Conservation (phyloP, 1,140 invertebrate genomes). For the Aphaenogaster floridana region DNA sequence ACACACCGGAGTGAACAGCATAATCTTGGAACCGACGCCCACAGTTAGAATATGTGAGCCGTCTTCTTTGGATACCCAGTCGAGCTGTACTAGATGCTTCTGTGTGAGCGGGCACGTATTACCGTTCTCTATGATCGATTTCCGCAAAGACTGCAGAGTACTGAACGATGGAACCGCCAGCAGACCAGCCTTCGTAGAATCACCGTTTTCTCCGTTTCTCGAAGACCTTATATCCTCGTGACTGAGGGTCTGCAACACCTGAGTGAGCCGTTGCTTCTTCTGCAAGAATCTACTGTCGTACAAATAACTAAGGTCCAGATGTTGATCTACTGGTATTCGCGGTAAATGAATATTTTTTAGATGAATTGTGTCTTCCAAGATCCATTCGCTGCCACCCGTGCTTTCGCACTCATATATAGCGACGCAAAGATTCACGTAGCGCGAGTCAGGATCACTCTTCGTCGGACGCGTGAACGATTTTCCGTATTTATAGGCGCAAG, state of each 20-base stretch:
- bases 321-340: slow-evolving; percentile 92
- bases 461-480: slow-evolving; percentile 94
- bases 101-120: slow-evolving; percentile 96
- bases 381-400: slow-evolving; percentile 98
- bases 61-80: slow-evolving; percentile 99
- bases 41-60: slow-evolving; percentile 99
- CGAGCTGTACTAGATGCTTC: slow-evolving; percentile 96
- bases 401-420: slow-evolving; percentile 99
- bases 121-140: slow-evolving; percentile 96
- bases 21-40: slow-evolving; percentile 96
- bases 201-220: slow-evolving; percentile 84
- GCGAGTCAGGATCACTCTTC: slow-evolving; percentile 92
- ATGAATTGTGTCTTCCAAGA: slow-evolving; percentile 98
- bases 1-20: slow-evolving; percentile 94
- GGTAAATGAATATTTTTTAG: slow-evolving; percentile 95
- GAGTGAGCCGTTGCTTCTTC: slow-evolving; percentile 92
- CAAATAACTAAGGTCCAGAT: slow-evolving; percentile 94
- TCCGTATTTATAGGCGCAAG: slow-evolving; percentile 97
- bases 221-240: slow-evolving; percentile 87
- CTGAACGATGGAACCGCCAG: slow-evolving; percentile 97
- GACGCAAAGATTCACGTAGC: slow-evolving; percentile 97
- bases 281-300: slow-evolving; percentile 94
- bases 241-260: slow-evolving; percentile 89
- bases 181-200: slow-evolving; percentile 86
- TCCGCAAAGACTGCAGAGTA: slow-evolving; percentile 95